These are phyloP conservation scores for Pogoniulus pusillus DNA, from an alignment of 2,797 vertebrate genomes.

Conservation along the genomic window DNA sequence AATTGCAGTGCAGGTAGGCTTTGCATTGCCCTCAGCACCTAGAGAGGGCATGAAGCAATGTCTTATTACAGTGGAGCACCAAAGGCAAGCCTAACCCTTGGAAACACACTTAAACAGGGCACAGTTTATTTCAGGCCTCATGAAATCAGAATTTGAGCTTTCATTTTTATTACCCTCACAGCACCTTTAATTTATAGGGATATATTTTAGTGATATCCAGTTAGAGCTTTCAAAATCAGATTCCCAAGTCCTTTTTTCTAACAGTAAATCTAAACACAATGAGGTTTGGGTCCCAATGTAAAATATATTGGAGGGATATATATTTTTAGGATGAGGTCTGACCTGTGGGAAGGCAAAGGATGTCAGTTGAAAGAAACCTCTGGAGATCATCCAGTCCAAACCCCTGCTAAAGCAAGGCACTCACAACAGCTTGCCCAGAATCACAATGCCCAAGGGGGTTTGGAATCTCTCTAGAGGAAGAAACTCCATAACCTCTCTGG, in stretches of 20 bases:
- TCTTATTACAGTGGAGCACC: background rate
- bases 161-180: background rate
- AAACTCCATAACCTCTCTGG: too few species aligned
- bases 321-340: background rate
- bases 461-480: too few species aligned
- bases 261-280: background rate
- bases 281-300: background rate
- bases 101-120: background rate
- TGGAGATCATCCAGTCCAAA: too few species aligned
- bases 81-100: background rate
- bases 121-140: background rate
- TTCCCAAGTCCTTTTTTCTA: background rate
- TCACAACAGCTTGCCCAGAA: too few species aligned
- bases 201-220: background rate
- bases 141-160: background rate
- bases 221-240: background rate
- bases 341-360: background rate
- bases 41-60: background rate
- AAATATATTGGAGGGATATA: background rate
- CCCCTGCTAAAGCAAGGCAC: too few species aligned
- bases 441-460: too few species aligned
- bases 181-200: background rate
- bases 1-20: background rate
- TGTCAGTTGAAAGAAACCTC: too few species aligned
- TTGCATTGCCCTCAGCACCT: background rate